phyloP scores from a whole-genome alignment of 2,888 invertebrate genomes.

The Drosophila vallismaia region DNA sequence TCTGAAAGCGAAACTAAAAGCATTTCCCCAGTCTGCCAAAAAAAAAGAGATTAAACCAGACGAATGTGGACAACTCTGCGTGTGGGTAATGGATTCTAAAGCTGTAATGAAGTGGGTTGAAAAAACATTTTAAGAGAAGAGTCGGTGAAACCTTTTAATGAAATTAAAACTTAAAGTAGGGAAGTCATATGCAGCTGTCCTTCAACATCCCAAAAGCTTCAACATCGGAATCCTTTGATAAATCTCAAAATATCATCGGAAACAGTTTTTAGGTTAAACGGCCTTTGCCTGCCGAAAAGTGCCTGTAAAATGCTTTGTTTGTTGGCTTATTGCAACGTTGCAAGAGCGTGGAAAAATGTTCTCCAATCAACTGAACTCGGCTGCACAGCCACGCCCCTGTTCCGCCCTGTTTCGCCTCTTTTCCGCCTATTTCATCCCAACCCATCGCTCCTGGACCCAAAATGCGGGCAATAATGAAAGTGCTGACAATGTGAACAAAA shows the following conservation, averaged over 20 bases:
- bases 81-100: constrained; percentile 21
- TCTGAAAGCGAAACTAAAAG: constrained; percentile 18
- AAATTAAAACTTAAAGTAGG: neutral
- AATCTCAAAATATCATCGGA: constrained; percentile 2
- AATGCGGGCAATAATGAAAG: constrained; percentile 57
- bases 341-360: constrained; percentile 39
- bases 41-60: neutral
- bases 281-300: constrained; percentile 5
- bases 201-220: neutral
- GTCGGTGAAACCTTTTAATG: neutral
- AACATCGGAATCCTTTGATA: neutral
- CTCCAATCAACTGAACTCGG: constrained; percentile 61
- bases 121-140: neutral
- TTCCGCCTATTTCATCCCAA: neutral
- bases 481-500: constrained; percentile 56
- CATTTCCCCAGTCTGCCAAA: constrained; percentile 19
- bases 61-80: constrained; percentile 4
- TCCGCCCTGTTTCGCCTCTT: neutral
- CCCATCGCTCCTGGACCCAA: constrained; percentile 12
- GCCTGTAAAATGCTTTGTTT: constrained; percentile 34
- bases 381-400: constrained; percentile 29
- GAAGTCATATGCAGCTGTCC: neutral
- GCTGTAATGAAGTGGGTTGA: neutral
- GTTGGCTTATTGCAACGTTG: constrained; percentile 13
- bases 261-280: neutral